Percentiles rank a stretch among this genome's conserved stretches.
phyloP scores from a whole-genome alignment of 2,113 vertebrate species.

The Clarias batrachus region DNA sequence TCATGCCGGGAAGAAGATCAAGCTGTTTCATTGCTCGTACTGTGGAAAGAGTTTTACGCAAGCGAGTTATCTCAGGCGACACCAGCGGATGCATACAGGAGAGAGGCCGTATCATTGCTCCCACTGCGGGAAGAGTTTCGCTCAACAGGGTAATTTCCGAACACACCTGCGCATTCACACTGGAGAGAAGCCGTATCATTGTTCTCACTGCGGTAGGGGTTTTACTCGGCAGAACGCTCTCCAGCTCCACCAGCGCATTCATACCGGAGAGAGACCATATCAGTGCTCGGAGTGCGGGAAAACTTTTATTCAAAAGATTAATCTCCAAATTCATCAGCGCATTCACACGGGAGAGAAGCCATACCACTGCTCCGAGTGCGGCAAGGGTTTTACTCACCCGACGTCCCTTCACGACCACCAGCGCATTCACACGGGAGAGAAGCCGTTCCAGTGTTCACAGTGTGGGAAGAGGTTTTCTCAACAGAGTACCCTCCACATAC shows the following conservation, averaged over 20 bases:
- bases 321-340: constrained; percentile 22
- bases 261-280: constrained; percentile 11
- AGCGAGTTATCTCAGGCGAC: constrained; percentile 19
- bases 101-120: constrained; percentile 13
- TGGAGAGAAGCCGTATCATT: constrained; percentile 15
- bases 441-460: constrained; percentile 8
- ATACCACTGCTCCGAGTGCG: constrained; percentile 2
- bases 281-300: constrained; percentile 19
- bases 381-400: constrained; percentile 12
- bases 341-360: constrained; percentile 17
- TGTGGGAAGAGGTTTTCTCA: constrained; percentile 19
- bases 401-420: constrained; percentile 20
- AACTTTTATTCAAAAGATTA: constrained; percentile 22
- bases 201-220: background rate
- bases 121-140: constrained; percentile 11
- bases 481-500: constrained; percentile 15
- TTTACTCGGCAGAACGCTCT: constrained; percentile 17
- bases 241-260: constrained; percentile 26
- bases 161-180: constrained; percentile 18
- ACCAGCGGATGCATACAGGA: constrained; percentile 16
- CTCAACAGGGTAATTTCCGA: constrained; percentile 20
- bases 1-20: background rate
- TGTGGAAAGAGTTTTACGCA: constrained; percentile 22
- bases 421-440: constrained; percentile 20
- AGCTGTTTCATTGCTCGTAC: background rate